Base-by-base conservation (phyloP, 2,797 vertebrate species). In the Astyanax mexicanus region DNA sequence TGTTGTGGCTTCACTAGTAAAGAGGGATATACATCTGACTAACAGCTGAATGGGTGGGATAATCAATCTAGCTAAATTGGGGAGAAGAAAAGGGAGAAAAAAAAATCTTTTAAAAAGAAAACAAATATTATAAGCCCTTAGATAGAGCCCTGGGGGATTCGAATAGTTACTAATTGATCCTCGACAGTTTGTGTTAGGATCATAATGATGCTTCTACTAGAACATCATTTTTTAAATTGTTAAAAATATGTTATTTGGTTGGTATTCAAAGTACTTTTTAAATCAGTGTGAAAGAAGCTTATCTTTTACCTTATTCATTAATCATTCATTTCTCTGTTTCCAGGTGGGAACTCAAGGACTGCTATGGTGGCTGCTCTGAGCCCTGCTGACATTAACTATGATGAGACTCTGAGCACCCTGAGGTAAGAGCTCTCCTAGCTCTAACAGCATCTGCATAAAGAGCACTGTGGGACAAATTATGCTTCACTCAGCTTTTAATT, bases 301-400 rank as follows among this genome's bases (percentile, higher is more conserved):
- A 8, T n/a, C 45, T 25, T 12, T 35, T n/a, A n/a, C n/a, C n/a
- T n/a, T n/a, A n/a, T n/a, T n/a, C 2, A 12, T 57, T 17, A 8
- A 37, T 67, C 23, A 35, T 42, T 7, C 4, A 45, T 58, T 61
- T 27, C 0, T 84, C 79, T 0, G 23, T 78, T 55, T 44, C 70
- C 67, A 99, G 98, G 98, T 80, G 98, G 98, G 75, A 99, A 99
- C 90, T 99, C 98, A 42, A 94, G 98, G 85, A 99, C 98, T 44
- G 96, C 98, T 0, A 99, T 99, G 98, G 98, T 99, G 21, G 98
- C 98, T 81, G 98, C 98, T 60, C 92, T 99, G 89, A 99, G 98
- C 90, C 98, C 98, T 3, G 98, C 98, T 80, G 98, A 99, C 79
- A 99, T 99, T 80, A 99, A 99, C 92, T 99, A 99, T 0, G 98